A percentile compares a stretch with the other conserved stretches of the same genome.
phyloP scores from a whole-genome alignment of 2,888 invertebrate genomes.

The Yponomeuta cagnagella region DNA sequence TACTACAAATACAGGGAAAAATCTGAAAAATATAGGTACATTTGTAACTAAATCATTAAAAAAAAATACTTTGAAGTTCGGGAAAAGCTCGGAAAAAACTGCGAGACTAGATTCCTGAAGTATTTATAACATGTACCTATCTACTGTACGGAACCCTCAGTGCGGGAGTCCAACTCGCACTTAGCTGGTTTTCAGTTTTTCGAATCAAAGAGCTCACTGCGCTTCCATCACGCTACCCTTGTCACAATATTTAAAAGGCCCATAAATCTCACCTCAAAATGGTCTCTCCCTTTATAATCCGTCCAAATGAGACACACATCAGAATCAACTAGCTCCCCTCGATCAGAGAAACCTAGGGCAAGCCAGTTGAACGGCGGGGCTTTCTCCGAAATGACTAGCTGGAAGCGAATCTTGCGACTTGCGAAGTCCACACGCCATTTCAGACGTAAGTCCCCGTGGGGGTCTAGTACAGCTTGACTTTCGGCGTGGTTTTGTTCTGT shows the following conservation, averaged over 20 bases:
- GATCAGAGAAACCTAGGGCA: conserved; percentile 90
- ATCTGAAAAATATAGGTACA: no score
- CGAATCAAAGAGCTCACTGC: background rate
- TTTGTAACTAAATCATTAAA: no score
- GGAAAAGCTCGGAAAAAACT: no score
- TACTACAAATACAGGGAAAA: no score
- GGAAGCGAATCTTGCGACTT: conserved; percentile 56
- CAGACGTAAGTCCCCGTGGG: conserved; percentile 51
- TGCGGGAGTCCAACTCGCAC: no score
- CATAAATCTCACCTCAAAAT: conserved; percentile 51
- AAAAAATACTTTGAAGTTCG: no score
- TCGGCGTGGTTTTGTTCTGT: conserved; percentile 43
- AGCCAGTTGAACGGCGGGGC: conserved; percentile 80
- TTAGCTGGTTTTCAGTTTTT: background rate
- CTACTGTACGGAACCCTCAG: no score
- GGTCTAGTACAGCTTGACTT: conserved; percentile 61
- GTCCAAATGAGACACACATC: conserved; percentile 90
- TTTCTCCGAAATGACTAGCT: conserved; percentile 65
- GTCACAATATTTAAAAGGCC: no score
- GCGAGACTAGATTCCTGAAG: no score
- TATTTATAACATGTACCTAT: no score
- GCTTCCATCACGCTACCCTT: no score
- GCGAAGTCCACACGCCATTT: conserved; percentile 61
- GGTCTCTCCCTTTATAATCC: conserved; percentile 77
- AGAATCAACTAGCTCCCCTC: conserved; percentile 82